Evolutionary conservation across 1,140 invertebrate species (phyloP).

Genomic region (Colletes latitarsis): DNA sequence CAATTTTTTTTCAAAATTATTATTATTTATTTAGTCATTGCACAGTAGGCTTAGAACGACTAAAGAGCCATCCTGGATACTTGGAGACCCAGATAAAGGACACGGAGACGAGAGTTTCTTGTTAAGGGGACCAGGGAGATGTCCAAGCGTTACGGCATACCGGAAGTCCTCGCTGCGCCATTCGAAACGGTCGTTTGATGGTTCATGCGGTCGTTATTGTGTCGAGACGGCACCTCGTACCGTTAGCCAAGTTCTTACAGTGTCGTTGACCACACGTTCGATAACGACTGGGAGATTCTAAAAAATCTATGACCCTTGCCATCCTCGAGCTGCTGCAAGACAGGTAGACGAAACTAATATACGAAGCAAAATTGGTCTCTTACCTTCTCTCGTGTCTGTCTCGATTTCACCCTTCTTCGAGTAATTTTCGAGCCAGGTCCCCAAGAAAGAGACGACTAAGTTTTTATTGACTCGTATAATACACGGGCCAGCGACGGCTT

Average conservation of each 20-base stretch:
- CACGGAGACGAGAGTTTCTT: conserved; percentile 52
- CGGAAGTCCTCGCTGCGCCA: conserved; percentile 70
- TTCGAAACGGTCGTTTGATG: conserved; percentile 79
- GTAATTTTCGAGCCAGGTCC: conserved; percentile 7
- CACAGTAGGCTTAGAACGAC: no score
- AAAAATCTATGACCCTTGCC: conserved; percentile 61
- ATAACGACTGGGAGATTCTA: conserved; percentile 78
- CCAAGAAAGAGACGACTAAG: conserved; percentile 72
- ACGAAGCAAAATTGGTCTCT: no score
- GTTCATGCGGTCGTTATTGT: conserved; percentile 77
- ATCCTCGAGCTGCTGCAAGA: conserved; percentile 27
- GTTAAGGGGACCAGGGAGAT: conserved; percentile 34
- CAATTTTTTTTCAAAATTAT: no score
- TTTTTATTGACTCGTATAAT: conserved; percentile 80
- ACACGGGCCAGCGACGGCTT: conserved; percentile 73
- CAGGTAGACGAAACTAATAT: no score
- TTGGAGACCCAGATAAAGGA: conserved; percentile 72
- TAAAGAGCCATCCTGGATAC: conserved; percentile 37
- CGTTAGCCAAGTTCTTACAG: conserved; percentile 57
- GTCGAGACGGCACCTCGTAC: conserved; percentile 65
- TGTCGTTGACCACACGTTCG: conserved; percentile 75
- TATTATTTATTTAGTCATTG: no score
- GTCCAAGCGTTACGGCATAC: conserved; percentile 64
- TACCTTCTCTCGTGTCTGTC: not conserved
- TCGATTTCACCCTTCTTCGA: not conserved